Base-by-base conservation (phyloP, 2,797 vertebrate species). In the Amphiprion clarkii region DNA sequence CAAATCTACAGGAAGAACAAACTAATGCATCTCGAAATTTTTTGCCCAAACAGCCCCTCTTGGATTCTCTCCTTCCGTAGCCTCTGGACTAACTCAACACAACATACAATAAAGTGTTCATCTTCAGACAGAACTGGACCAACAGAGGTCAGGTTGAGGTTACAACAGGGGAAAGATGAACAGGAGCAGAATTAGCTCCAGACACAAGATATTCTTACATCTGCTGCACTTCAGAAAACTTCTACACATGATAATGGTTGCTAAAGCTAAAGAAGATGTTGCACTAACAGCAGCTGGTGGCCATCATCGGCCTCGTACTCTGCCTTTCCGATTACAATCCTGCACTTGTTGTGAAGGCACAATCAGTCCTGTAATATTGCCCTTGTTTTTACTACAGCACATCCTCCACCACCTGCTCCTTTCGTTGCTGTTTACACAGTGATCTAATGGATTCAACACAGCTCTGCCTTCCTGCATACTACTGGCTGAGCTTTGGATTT, bases 31-130 rank as follows among this genome's bases (percentile, higher is more conserved):
- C 49, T 39, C 31, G 46, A 61, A 71, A 67, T 75, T 44, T 27
- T 36, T 29, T 62, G 59, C 65, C 67, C 78, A 85, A 83, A 76
- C 54, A 76, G 69, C 51, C 39, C 57, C 48, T 70, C 27, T 52
- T 53, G 25, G 19, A 12, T 42, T 25, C 63, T 53, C 25, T 62
- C 11, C 21, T 66, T 62, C 17, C 69, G 56, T 39, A 67, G 67
- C 25, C 17, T 71, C 33, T 40, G 55, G 62, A 73, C 31, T 74
- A 54, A 64, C 68, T n/a, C 57, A 66, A 65, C 56, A 33, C 1
- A 48, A 10, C 6, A 64, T 16, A 63, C 60, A 73, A 48, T 10
- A 2, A 36, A 23, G 21, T 13, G 16, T 19, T 46, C 6, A 0
- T 53, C 55, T 42, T 64, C 9, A 16, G 42, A 63, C 52, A 39